Conservation (phyloP, 1,140 invertebrate species). For the Drosophila virilis region DNA sequence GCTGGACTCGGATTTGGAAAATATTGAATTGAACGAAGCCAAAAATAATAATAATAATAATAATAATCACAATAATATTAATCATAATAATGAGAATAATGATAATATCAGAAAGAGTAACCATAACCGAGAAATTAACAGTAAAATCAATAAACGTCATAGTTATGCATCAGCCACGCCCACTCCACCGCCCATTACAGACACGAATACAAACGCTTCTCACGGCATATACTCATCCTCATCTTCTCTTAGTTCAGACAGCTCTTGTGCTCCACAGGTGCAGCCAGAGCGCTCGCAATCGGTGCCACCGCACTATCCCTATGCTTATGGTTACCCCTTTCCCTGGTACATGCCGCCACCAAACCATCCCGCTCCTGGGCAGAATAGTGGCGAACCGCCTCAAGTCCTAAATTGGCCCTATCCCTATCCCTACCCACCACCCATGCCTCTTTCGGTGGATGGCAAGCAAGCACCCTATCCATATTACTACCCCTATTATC, state of each 20-base stretch:
- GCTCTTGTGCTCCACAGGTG: conserved; percentile 47
- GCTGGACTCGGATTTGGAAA: conserved; percentile 82
- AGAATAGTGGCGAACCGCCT: conserved; percentile 31
- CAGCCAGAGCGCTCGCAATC: conserved; percentile 61
- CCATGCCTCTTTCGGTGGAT: conserved; percentile 44
- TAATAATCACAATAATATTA: conserved; percentile 54
- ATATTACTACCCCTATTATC: conserved; percentile 74
- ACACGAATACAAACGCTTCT: conserved; percentile 26
- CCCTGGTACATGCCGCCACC: conserved; percentile 74
- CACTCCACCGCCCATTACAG: conserved; percentile 23
- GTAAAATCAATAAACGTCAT: conserved; percentile 67
- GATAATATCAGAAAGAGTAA: conserved; percentile 52
- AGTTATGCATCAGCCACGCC: conserved; percentile 56
- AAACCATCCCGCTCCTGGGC: conserved; percentile 3
- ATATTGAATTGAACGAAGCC: conserved; percentile 81
- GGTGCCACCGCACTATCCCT: conserved; percentile 72
- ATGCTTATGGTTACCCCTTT: conserved; percentile 71
- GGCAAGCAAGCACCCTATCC: conserved; percentile 62
- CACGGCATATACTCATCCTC: conserved; percentile 68
- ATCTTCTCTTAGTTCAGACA: conserved; percentile 71
- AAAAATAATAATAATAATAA: conserved; percentile 63
- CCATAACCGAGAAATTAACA: conserved; percentile 67
- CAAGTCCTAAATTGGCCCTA: conserved; percentile 62
- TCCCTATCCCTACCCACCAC: conserved; percentile 64
- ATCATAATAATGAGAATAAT: conserved; percentile 52